Evolutionary conservation across 2,888 invertebrate species (phyloP), one percentile per base, ranked within the genome.

Genomic region (Dysmachus trigonus): DNA sequence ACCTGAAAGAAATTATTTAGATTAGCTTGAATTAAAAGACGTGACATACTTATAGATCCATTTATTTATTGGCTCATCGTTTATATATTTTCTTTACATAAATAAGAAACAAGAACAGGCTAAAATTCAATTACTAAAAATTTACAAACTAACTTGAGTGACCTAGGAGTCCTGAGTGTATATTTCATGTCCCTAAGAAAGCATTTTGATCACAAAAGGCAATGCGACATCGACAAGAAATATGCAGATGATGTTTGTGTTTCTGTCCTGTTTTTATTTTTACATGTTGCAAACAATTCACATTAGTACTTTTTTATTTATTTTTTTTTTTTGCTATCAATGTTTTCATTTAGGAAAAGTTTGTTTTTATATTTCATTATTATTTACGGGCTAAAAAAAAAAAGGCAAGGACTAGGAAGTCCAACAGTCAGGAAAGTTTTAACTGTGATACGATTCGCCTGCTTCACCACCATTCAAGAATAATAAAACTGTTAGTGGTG

Each of bases 391-490:
- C 47, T 74, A 31, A 35, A 72, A 62, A 41, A 62, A 41, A 62
- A 77, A 87, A 87, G 87, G 86, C 92, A 92, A 92, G 92, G 92
- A 92, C 92, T 91, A 91, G 91, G 91, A 90, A 92, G 90, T 92
- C 91, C 92, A 92, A 92, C 91, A 92, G 91, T 90, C 89, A 82
- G 22, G 33, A 62, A 76, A 22, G 35, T 47, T 30, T 72, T 74
- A 87, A 87, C 87, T 88, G 86, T 87, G 87, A 87, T 87, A 31
- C 41, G 31, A 71, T 86, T 87, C 87, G 77, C 86, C 87, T 87
- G 87, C 87, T 81, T 18, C 81, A 85, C 27, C 31, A n/a, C 22
- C 38, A 15, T 7, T 51, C 13, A 38, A 71, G 72, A 47, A 1
- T 27, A 47, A 1, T 27, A 84, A 41, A 27, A 62, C 15, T 47